Percentiles rank a stretch among this genome's conserved stretches.
These are phyloP conservation scores for human DNA, from an alignment of 2,113 vertebrate genomes.

Conservation along the genomic window GRCh38 chr9:20378001-20378500, in stretches of 20 bases:
- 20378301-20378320: not conserved
- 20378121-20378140: conserved; percentile 27
- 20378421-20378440: conserved; percentile 33
- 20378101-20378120: not conserved
- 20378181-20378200: too few relatives aligned
- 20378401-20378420: not conserved
- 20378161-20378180: too few relatives aligned
- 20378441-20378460: not conserved
- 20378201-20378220: not conserved
- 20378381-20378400: not conserved
- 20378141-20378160: not conserved
- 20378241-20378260: not conserved
- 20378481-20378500: conserved; percentile 14
- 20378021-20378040: not conserved
- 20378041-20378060: not conserved
- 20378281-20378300: not conserved
- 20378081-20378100: conserved; percentile 32
- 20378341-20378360: not conserved
- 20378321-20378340: conserved; percentile 10
- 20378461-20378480: conserved; percentile 13
- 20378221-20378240: not conserved
- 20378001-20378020: not conserved
- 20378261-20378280: not conserved
- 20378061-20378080: not conserved
- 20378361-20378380: not conserved